A percentile compares a stretch with the other conserved stretches of the same genome.
These are phyloP conservation scores for Cantharis flavilabris DNA, from an alignment of 2,888 invertebrate species.

Conservation along the genomic window DNA sequence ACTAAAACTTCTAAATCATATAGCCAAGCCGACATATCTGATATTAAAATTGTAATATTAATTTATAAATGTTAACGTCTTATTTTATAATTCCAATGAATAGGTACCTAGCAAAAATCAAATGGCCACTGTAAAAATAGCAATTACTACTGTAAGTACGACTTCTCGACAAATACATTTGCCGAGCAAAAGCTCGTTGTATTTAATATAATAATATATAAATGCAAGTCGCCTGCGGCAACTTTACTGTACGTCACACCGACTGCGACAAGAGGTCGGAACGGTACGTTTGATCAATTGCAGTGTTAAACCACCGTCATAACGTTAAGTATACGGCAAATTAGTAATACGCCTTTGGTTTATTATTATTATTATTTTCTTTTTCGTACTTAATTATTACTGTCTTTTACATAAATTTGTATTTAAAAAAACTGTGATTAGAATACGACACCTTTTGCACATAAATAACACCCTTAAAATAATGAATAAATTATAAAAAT, in stretches of 20 bases:
- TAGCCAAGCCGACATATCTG: background rate
- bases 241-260: slow-evolving; percentile 18
- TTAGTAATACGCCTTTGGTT: background rate
- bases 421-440: too few relatives aligned
- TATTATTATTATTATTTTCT: background rate
- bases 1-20: background rate
- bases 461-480: background rate
- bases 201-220: background rate
- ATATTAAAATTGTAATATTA: background rate
- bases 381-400: background rate
- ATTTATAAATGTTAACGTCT: background rate
- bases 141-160: background rate
- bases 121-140: background rate
- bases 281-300: slow-evolving; percentile 23
- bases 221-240: slow-evolving; percentile 14
- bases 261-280: slow-evolving; percentile 19
- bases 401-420: background rate
- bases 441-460: too few relatives aligned
- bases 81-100: background rate
- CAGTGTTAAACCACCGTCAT: slow-evolving; percentile 18
- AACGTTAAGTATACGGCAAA: background rate
- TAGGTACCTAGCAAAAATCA: background rate
- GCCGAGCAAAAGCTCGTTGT: slow-evolving; percentile 9
- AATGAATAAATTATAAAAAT: background rate
- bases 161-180: background rate